Evolutionary conservation across 1,140 invertebrate species (phyloP), one percentile per base, ranked within the genome.

Genomic region (Drosophila aff.): DNA sequence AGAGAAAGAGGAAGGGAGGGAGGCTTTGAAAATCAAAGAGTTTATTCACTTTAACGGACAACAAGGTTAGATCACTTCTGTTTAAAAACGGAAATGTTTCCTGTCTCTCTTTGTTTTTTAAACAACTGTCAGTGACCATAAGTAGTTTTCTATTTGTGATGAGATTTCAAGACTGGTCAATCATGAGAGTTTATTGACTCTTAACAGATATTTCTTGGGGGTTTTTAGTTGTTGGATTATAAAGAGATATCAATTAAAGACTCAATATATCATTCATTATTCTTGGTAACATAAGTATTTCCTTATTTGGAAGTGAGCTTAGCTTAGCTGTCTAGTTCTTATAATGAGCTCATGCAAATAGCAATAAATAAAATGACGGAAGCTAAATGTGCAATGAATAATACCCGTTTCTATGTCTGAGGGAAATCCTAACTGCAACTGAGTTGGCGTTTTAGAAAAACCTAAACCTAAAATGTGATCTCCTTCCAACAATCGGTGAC

Each of bases 311-410:
- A 23, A 23, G n/a, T 9, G 9, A 50, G 31, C 36, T n/a, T 53
- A n/a, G 31, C 21, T n/a, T 43, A 10, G 49, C 40, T 64, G 36
- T 38, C 28, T 28, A 43, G 43, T 26, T 40, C 67, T 23, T 23
- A 60, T 28, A 60, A 59, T 73, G 69, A 73, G 67, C 46, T 73
- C 67, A 73, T 73, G 67, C 69, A 31, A 61, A 72, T 69, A 18
- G 49, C 18, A 68, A 67, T 47, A 9, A 40, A 38, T 36, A 31
- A 47, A 58, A 5, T 69, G 67, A 67, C 67, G 69, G 69, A 73
- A 73, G 69, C 50, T 36, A 10, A 28, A 23, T 50, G 58, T 43
- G 15, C 44, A 38, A 61, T 73, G 46, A 52, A 50, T 50, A 73
- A 73, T 61, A 31, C 18, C 46, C 21, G 11, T 33, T 47, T 18